Base-by-base conservation (phyloP, 2,888 invertebrate genomes). In the Cantharis lateralis region DNA sequence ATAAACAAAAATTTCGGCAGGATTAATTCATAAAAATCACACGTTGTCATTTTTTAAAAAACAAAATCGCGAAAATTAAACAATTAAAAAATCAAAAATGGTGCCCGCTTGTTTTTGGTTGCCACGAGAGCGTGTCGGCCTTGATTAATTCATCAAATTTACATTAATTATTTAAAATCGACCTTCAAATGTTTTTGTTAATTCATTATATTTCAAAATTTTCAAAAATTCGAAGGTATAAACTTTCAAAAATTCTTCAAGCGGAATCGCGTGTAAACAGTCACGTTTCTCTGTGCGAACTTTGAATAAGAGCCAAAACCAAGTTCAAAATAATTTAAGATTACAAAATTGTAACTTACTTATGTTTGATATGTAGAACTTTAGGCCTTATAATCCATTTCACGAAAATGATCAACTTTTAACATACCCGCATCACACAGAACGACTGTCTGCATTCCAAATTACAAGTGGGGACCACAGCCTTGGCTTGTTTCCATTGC, bases 401-500 rank as follows among this genome's bases (percentile, higher is more conserved):
- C 18, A 63, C 16, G 1, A 63, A 63, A 63, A n/a, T 24, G 16
- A 66, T 20, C 64, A 48, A 48, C 64, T n/a, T n/a, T n/a, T 20
- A 66, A 2, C n/a, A 66, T 15, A n/a, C 64, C 48, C 26, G 15
- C 24, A 73, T 48, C 61, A 71, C 26, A 71, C 64, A 20, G 64
- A n/a, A 20, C 71, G 71, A 75, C 75, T 71, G 75, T 75, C 75
- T 75, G 71, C 71, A 71, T 75, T 71, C 75, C 68, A 18, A 26
- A 68, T 71, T 71, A 70, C 62, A n/a, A 76, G 72, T 72, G 63
- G 72, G 72, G 70, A 48, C 68, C 68, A 75, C 75, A 78, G 75
- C 78, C 78, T 78, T 78, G 78, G 75, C 78, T 75, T 75, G 75
- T 70, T 78, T 78, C 78, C 73, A 72, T 73, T 78, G 32, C 75